Conservation (phyloP, 2,888 invertebrate genomes). For the Sialis fuliginosa region DNA sequence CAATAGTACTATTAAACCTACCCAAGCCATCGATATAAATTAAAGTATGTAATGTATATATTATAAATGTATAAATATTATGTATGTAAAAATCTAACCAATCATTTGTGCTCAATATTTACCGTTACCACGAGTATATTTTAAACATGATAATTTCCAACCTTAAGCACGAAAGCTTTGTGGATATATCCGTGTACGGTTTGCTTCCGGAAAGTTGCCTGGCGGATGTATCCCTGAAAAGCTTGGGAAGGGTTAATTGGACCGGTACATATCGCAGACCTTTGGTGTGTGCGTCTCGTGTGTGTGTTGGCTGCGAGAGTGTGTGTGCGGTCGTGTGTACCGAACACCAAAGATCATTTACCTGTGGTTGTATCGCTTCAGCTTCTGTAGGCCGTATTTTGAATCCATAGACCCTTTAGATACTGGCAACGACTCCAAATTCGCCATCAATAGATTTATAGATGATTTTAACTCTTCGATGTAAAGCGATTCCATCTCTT, state of each 20-base stretch:
- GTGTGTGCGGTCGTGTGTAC: neutral
- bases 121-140: conserved; percentile 1
- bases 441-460: conserved; percentile 95
- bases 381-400: conserved; percentile 92
- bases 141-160: conserved; percentile 4
- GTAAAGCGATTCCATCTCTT: conserved; percentile 99
- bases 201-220: conserved; percentile 7
- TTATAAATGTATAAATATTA: neutral
- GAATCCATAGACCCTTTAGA: conserved; percentile 96
- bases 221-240: conserved; percentile 7
- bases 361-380: conserved; percentile 98
- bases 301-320: neutral
- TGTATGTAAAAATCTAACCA: neutral
- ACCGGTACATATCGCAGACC: conserved; percentile 3
- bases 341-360: conserved; percentile 25
- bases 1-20: conserved; percentile 7
- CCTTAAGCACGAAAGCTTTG: conserved; percentile 7
- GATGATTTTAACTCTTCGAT: conserved; percentile 96
- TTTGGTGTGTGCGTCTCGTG: neutral
- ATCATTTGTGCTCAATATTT: neutral
- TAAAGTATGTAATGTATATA: neutral
- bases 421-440: conserved; percentile 96
- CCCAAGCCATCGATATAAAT: conserved; percentile 4
- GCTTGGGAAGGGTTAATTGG: conserved; percentile 8
- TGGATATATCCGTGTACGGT: conserved; percentile 7